Conservation (phyloP, 2,888 invertebrate species). For the Thereva unica region DNA sequence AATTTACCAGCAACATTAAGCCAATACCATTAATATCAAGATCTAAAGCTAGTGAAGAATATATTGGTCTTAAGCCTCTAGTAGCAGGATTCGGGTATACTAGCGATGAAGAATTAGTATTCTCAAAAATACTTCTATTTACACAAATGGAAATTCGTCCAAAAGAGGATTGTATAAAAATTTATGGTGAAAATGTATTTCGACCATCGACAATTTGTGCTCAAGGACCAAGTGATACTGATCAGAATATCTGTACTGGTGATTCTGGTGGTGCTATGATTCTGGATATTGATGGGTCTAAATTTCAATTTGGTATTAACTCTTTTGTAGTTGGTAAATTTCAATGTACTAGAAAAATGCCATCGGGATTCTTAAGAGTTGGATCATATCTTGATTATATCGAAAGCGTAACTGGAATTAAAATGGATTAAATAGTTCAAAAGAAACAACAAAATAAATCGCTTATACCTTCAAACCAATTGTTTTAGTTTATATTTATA, state of each 20-base stretch:
- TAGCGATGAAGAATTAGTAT: conserved; percentile 51
- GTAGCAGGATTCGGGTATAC: conserved; percentile 52
- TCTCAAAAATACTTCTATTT: conserved; percentile 47
- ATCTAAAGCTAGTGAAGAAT: conserved; percentile 43
- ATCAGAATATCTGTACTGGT: conserved; percentile 54
- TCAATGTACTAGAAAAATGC: conserved; percentile 49
- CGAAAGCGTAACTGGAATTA: too few relatives aligned
- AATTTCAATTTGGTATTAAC: conserved; percentile 54
- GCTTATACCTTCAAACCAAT: too few relatives aligned
- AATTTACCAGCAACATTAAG: conserved; percentile 46
- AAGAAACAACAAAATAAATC: too few relatives aligned
- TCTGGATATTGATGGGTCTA: conserved; percentile 41
- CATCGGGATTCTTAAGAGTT: conserved; percentile 51
- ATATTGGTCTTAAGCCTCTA: conserved; percentile 46
- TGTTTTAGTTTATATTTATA: too few relatives aligned
- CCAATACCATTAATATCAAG: conserved; percentile 48
- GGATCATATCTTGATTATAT: conserved; percentile 46
- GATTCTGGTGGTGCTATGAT: conserved; percentile 55
- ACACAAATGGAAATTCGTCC: conserved; percentile 50
- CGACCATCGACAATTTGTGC: conserved; percentile 50
- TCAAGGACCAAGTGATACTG: conserved; percentile 46
- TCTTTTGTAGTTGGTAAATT: conserved; percentile 52
- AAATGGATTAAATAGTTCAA: too few relatives aligned
- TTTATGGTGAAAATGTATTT: conserved; percentile 47
- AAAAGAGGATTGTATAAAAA: conserved; percentile 47